Evolutionary conservation across 2,113 vertebrate genomes (phyloP).

Genomic region (Aptenodytes forsteri): DNA sequence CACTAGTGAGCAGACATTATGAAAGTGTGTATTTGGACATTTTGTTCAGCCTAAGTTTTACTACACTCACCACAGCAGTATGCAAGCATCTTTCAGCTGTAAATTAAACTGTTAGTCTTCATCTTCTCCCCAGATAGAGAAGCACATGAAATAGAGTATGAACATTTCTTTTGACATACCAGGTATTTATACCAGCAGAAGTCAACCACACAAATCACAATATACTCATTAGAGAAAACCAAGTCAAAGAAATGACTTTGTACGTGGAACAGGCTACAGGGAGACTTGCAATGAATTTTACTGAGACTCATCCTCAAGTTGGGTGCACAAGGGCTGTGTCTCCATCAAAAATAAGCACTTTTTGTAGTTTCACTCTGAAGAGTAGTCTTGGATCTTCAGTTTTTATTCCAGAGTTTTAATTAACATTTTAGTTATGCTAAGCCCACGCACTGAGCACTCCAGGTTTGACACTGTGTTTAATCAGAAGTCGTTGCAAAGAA

Average conservation of each 20-base stretch:
- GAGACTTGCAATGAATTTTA: background rate
- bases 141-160: background rate
- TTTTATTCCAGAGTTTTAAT: background rate
- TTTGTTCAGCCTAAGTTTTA: background rate
- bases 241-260: background rate
- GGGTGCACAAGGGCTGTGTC: background rate
- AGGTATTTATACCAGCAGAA: background rate
- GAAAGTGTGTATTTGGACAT: background rate
- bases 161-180: background rate
- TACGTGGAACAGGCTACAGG: background rate
- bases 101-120: background rate
- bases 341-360: background rate
- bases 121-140: background rate
- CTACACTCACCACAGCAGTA: background rate
- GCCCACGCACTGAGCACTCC: background rate
- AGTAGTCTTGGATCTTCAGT: background rate
- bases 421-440: background rate
- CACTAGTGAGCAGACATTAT: background rate
- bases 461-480: background rate
- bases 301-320: background rate
- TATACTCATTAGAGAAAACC: background rate
- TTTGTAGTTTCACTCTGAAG: background rate
- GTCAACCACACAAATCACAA: background rate
- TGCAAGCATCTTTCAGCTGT: background rate
- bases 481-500: background rate